Base-by-base conservation (phyloP, 2,888 invertebrate species). In the Dasypolia templi region DNA sequence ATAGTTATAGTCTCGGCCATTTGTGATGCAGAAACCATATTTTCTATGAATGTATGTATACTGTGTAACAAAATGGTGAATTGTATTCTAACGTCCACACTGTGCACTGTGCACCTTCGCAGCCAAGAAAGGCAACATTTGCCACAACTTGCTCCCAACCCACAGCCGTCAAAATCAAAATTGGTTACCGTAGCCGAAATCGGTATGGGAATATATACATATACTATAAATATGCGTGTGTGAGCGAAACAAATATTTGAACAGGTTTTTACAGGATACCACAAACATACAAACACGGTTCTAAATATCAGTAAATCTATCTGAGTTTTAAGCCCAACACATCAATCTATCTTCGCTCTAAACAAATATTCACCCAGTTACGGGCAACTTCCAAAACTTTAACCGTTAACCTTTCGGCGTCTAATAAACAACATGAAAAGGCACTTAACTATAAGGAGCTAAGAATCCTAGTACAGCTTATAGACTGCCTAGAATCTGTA, bases 401-500 rank as follows among this genome's bases (percentile, higher is more conserved):
- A 35, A 44, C 42, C 44, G 4, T 22, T n/a, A 46, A 55, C 29
- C 12, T 70, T 59, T 46, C 17, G 5, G 2, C 22, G 44, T n/a
- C 14, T 14, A 56, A 64, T 75, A 46, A 22, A 14, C 26, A 42
- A 49, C 56, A 58, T 56, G 61, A 78, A 53, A 72, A 73, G 49
- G 49, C 63, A 72, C 49, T 39, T 64, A 69, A 22, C 14, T 49
- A 17, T 46, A 59, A 59, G 14, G 42, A 49, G 22, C 51, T 42
- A 19, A 69, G 19, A 22, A 55, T 58, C 22, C 56, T 19, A 65
- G 65, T 17, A 26, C 44, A 73, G 63, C 49, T 70, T 49, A 59
- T 29, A 55, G 62, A 49, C 49, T 44, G 42, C 19, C 67, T 82
- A 68, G 62, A 79, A 83, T 83, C 55, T 79, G 79, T 69, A 74